Evolutionary conservation across 2,888 invertebrate species (phyloP).

Genomic region (Pristionchus arcanus): DNA sequence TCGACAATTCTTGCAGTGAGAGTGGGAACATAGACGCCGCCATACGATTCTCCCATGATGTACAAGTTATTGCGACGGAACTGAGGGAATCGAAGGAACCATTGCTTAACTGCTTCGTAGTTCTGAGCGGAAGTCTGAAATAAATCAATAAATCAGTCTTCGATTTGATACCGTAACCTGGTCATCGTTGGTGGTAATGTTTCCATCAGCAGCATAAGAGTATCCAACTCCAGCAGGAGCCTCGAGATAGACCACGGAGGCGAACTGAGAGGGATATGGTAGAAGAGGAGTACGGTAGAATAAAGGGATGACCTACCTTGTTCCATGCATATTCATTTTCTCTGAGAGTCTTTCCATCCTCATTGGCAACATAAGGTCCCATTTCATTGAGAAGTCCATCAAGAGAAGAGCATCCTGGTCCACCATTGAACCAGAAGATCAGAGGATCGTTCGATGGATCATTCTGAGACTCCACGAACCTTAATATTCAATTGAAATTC

Average conservation of each 20-base stretch:
- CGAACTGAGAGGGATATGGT: conserved; percentile 76
- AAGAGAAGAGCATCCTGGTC: conserved; percentile 81
- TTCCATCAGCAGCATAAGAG: conserved; percentile 81
- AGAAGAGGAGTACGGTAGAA: neutral
- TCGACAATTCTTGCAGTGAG: conserved; percentile 80
- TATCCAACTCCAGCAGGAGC: conserved; percentile 83
- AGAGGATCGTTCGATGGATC: conserved; percentile 73
- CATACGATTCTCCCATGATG: conserved; percentile 82
- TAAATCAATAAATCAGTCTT: neutral
- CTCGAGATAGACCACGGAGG: conserved; percentile 82
- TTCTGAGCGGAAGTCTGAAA: conserved; percentile 80
- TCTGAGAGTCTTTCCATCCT: conserved; percentile 76
- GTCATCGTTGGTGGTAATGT: conserved; percentile 79
- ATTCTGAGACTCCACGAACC: conserved; percentile 78
- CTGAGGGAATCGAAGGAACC: conserved; percentile 80
- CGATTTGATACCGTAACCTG: conserved; percentile 67
- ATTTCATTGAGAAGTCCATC: conserved; percentile 81
- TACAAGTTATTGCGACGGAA: conserved; percentile 81
- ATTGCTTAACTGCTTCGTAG: conserved; percentile 81
- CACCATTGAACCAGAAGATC: conserved; percentile 79
- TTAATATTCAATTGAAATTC: conserved; percentile 32
- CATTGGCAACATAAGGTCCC: conserved; percentile 80
- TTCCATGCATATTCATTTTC: conserved; percentile 79
- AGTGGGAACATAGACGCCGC: conserved; percentile 82
- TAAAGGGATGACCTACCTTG: conserved; percentile 67